Evolutionary conservation across 2,113 vertebrate species (phyloP).

Genomic region (Pandion haliaetus): DNA sequence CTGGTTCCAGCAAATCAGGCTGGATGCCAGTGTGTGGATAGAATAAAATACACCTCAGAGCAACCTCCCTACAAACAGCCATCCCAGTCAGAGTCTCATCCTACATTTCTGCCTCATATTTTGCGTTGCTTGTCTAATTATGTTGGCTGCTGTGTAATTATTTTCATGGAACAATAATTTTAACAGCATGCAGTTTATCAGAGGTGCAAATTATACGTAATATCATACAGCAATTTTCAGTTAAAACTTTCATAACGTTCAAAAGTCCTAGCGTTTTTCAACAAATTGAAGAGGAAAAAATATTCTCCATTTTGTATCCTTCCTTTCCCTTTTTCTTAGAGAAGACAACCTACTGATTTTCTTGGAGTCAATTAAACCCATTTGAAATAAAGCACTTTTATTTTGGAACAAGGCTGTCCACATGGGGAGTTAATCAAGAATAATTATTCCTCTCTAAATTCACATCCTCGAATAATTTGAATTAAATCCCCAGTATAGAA

Average conservation of each 20-base stretch:
- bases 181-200: conserved; percentile 39
- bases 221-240: conserved; percentile 1
- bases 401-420: conserved; percentile 31
- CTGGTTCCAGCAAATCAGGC: neutral
- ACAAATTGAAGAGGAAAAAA: neutral
- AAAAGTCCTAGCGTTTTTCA: neutral
- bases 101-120: conserved; percentile 30
- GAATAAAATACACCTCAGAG: conserved; percentile 14
- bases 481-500: conserved; percentile 33
- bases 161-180: conserved; percentile 67
- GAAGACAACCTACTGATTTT: conserved; percentile 1
- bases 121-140: conserved; percentile 37
- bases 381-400: conserved; percentile 31
- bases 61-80: neutral
- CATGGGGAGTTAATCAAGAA: conserved; percentile 39
- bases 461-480: conserved; percentile 38
- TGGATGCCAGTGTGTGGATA: neutral
- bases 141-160: conserved; percentile 59
- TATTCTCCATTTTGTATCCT: neutral
- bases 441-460: conserved; percentile 58
- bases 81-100: neutral
- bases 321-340: neutral
- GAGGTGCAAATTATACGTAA: conserved; percentile 58
- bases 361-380: neutral
- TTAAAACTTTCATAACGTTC: conserved; percentile 8